Conservation (phyloP, 2,888 invertebrate species). For the Congeria kusceri region DNA sequence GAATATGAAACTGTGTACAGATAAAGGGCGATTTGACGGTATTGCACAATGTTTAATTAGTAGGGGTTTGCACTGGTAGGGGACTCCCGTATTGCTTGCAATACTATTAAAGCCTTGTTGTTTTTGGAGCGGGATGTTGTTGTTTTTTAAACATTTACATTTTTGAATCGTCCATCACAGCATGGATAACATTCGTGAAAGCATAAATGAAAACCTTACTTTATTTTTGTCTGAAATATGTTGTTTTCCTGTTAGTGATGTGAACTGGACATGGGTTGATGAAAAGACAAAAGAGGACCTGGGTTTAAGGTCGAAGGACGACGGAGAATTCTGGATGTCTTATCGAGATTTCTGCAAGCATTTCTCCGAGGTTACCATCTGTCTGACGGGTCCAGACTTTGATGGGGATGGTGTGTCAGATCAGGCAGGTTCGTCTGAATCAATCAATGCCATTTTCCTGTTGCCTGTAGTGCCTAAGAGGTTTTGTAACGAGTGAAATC, state of each 20-base stretch:
- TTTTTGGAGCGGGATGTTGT: too few species aligned
- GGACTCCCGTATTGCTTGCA: too few species aligned
- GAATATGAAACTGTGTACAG: too few species aligned
- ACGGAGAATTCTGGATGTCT: conserved; percentile 87
- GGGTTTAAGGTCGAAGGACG: conserved; percentile 80
- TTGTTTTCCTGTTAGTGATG: conserved; percentile 77
- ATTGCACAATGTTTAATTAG: too few species aligned
- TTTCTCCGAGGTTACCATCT: conserved; percentile 86
- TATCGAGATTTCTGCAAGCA: conserved; percentile 85
- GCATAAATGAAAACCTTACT: too few species aligned
- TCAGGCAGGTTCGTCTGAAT: conserved; percentile 69
- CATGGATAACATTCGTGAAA: too few species aligned
- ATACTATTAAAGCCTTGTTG: too few species aligned
- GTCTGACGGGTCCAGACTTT: conserved; percentile 86
- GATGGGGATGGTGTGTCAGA: conserved; percentile 85
- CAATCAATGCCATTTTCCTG: not conserved
- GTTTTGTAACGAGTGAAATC: too few species aligned
- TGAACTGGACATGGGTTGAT: conserved; percentile 85
- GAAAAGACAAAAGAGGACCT: conserved; percentile 82
- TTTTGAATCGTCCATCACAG: too few species aligned
- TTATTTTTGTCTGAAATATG: too few species aligned
- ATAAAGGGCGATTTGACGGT: too few species aligned
- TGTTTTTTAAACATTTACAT: not conserved
- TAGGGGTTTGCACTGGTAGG: too few species aligned
- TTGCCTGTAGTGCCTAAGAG: not conserved